These are phyloP conservation scores for Zosterops pallidus DNA, from an alignment of 2,113 vertebrate species.

Conservation along the genomic window DNA sequence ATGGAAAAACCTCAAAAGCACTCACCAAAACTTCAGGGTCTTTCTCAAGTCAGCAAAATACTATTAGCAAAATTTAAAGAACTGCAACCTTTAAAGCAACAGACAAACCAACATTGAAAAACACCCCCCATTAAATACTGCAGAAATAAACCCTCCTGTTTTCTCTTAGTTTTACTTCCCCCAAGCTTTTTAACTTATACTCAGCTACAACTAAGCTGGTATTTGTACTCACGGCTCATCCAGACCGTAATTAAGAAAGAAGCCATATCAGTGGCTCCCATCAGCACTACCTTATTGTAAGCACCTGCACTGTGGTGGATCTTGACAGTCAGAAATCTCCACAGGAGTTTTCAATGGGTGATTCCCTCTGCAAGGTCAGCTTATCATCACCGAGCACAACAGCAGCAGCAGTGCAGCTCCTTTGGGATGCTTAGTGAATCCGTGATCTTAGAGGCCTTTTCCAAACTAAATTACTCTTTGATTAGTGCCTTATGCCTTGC, in stretches of 20 bases:
- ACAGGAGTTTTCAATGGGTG: not conserved
- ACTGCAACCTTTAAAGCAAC: accelerated
- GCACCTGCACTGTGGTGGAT: not conserved
- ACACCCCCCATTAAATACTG: accelerated
- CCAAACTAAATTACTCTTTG: not conserved
- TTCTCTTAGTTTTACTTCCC: accelerated
- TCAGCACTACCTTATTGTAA: not conserved
- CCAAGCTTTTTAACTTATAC: accelerated
- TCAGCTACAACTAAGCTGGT: accelerated
- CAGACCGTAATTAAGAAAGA: not conserved
- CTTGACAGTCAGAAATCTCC: not conserved
- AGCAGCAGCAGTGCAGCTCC: not conserved
- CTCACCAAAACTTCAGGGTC: not conserved
- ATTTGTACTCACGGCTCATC: not conserved
- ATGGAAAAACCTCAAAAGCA: not conserved
- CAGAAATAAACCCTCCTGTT: accelerated
- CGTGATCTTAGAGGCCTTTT: not conserved
- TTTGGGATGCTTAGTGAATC: not conserved
- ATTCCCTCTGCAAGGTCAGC: accelerated
- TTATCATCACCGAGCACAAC: not conserved
- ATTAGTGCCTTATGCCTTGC: not conserved
- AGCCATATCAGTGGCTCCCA: not conserved
- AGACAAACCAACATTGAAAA: accelerated
- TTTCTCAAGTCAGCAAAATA: not conserved
- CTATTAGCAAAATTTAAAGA: accelerated